Conservation (phyloP, 2,888 invertebrate species). For the Gnatocerus cornutus region DNA sequence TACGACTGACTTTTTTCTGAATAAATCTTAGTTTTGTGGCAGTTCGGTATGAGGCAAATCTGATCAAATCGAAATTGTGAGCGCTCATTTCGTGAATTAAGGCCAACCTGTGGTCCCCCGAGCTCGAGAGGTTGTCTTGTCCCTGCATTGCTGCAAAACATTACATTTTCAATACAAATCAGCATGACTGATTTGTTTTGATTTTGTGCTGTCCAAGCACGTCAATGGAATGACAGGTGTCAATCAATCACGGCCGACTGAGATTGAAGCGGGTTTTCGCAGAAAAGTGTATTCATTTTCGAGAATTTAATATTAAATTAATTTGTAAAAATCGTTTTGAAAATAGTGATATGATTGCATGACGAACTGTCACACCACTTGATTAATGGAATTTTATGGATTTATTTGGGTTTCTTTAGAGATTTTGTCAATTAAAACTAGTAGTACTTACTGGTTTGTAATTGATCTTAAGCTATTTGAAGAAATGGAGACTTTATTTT, state of each 20-base stretch:
- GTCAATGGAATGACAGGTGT: conserved; percentile 34
- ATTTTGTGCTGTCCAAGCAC: conserved; percentile 12
- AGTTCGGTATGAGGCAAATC: conserved; percentile 98
- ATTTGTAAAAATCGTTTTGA: not conserved
- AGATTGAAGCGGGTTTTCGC: not conserved
- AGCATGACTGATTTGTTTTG: conserved; percentile 27
- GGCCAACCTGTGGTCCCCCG: conserved; percentile 81
- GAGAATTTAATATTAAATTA: not conserved
- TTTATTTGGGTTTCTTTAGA: not conserved
- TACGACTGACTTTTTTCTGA: conserved; percentile 97
- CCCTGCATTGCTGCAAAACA: conserved; percentile 65
- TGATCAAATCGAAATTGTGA: conserved; percentile 95
- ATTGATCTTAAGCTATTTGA: conserved; percentile 33
- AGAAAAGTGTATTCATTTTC: not conserved
- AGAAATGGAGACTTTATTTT: conserved; percentile 20
- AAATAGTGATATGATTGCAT: conserved; percentile 7
- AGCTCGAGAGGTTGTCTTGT: conserved; percentile 67
- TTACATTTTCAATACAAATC: conserved; percentile 15
- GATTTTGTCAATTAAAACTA: conserved; percentile 51
- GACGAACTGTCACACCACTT: conserved; percentile 25
- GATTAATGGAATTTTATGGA: conserved; percentile 10
- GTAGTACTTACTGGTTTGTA: conserved; percentile 44
- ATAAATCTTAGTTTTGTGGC: conserved; percentile 98
- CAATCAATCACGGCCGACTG: conserved; percentile 36
- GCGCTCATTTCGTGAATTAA: conserved; percentile 89